phyloP scores from a whole-genome alignment of 1,140 invertebrate species.

The Ips typographus region DNA sequence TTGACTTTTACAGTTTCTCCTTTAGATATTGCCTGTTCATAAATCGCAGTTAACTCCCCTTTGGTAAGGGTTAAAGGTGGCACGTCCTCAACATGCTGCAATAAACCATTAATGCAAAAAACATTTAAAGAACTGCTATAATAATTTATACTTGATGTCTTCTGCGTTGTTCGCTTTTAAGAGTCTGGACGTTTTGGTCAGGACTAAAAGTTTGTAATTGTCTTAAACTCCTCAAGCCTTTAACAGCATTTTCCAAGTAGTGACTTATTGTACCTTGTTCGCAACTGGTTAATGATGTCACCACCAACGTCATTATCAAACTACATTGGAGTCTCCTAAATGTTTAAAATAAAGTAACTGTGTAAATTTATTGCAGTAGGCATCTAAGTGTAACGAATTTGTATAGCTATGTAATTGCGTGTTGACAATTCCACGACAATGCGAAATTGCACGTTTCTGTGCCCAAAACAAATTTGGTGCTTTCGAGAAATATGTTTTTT shows the following conservation, averaged over 20 bases:
- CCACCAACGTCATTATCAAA: constrained; percentile 19
- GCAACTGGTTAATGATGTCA: constrained; percentile 15
- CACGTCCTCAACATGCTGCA: constrained; percentile 26
- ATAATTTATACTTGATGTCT: constrained; percentile 14
- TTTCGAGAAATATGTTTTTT: too few species aligned
- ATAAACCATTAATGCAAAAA: too few species aligned
- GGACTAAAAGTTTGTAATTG: constrained; percentile 32
- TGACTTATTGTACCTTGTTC: constrained; percentile 33
- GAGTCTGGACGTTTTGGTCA: constrained; percentile 2
- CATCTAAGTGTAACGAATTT: too few species aligned
- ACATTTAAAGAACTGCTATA: neutral
- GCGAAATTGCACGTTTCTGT: too few species aligned
- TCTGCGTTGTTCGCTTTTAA: constrained; percentile 16
- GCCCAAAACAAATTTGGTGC: too few species aligned
- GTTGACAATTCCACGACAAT: too few species aligned
- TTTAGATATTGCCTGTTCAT: constrained; percentile 46
- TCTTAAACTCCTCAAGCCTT: constrained; percentile 44
- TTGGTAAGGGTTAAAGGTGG: constrained; percentile 45
- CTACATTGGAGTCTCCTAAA: constrained; percentile 20
- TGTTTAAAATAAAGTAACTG: neutral
- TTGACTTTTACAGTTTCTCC: constrained; percentile 47
- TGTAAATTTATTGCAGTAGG: too few species aligned
- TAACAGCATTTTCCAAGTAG: constrained; percentile 49
- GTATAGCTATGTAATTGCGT: too few species aligned
- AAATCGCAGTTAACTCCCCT: constrained; percentile 46